Percentiles rank a stretch among this genome's conserved stretches.
These are phyloP conservation scores for Danio aesculapii DNA, from an alignment of 2,797 vertebrate species.

Conservation along the genomic window DNA sequence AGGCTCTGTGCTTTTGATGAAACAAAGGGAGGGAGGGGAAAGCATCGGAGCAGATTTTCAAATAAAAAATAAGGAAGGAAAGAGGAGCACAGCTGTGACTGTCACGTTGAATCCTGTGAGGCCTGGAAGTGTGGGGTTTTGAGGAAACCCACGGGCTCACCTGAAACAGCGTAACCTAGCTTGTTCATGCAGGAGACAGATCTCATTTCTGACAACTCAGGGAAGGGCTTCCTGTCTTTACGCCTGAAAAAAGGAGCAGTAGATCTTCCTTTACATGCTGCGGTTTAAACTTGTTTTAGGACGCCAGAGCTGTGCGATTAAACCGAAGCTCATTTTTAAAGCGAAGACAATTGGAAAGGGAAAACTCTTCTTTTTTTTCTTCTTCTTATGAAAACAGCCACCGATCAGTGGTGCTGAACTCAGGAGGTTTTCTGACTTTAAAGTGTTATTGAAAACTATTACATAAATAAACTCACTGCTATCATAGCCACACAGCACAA, in stretches of 20 bases:
- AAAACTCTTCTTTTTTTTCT: background rate
- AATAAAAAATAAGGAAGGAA: slow-evolving; percentile 1
- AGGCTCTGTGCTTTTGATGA: slow-evolving; percentile 34
- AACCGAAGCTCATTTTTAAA: slow-evolving; percentile 28
- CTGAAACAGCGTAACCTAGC: slow-evolving; percentile 19
- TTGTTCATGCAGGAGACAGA: slow-evolving; percentile 51
- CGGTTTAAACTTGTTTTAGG: slow-evolving; percentile 53
- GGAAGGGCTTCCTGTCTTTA: slow-evolving; percentile 35
- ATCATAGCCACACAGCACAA: background rate
- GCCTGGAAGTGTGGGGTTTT: slow-evolving; percentile 34
- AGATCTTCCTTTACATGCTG: slow-evolving; percentile 15
- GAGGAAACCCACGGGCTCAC: slow-evolving; percentile 38
- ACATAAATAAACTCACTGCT: background rate
- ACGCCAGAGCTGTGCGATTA: slow-evolving; percentile 27
- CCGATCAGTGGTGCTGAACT: background rate
- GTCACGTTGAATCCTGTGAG: slow-evolving; percentile 48
- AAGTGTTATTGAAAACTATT: background rate
- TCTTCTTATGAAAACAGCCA: background rate
- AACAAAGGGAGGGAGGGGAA: slow-evolving; percentile 34
- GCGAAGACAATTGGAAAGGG: background rate
- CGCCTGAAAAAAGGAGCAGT: slow-evolving; percentile 39
- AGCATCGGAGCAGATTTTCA: slow-evolving; percentile 4
- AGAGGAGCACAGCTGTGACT: slow-evolving; percentile 49
- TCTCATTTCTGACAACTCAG: slow-evolving; percentile 38
- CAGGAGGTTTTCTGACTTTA: background rate